Percentiles rank a stretch among this genome's conserved stretches.
Evolutionary conservation across 2,113 vertebrate genomes (phyloP).

Genomic region (Shinisaurus crocodilurus): DNA sequence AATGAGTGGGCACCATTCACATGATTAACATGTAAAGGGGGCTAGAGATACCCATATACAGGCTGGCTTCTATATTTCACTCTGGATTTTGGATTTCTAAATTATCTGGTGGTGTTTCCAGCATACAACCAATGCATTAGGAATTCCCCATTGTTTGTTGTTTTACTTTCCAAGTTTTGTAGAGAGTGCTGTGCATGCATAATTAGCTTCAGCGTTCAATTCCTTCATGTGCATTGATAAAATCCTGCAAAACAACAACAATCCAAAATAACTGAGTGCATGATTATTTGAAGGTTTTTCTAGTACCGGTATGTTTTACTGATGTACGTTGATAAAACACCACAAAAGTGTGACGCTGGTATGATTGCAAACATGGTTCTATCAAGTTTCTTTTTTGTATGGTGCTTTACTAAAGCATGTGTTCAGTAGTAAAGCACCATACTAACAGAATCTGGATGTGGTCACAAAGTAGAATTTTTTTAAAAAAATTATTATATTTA

Average conservation of each 20-base stretch:
- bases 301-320: background rate
- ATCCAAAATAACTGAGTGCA: background rate
- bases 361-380: background rate
- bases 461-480: background rate
- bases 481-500: no score
- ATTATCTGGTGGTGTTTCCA: background rate
- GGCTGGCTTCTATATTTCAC: background rate
- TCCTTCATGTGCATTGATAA: background rate
- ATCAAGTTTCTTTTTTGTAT: background rate
- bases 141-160: background rate
- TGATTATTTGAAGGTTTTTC: background rate
- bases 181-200: background rate
- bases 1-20: background rate
- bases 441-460: background rate
- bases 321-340: background rate
- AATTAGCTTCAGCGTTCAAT: background rate
- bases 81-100: background rate
- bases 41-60: background rate
- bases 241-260: background rate
- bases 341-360: background rate
- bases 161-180: background rate
- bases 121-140: background rate
- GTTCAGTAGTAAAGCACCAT: background rate
- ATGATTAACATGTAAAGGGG: background rate
- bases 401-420: background rate